A percentile compares a stretch with the other conserved stretches of the same genome.
phyloP scores from a whole-genome alignment of 2,888 invertebrate species.

The Tipula helvola region DNA sequence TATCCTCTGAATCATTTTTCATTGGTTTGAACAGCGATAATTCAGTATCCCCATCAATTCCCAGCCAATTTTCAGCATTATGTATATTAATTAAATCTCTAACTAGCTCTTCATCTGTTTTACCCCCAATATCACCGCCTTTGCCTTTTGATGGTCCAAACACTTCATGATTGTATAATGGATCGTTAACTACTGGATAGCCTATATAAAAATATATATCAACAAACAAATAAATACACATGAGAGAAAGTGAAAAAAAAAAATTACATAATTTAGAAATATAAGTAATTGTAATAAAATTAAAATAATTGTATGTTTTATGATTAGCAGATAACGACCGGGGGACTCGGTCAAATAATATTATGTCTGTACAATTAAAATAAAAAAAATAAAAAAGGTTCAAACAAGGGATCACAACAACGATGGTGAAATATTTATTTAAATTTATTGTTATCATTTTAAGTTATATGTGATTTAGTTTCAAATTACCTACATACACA shows the following conservation, averaged over 20 bases:
- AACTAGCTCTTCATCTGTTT: constrained; percentile 79
- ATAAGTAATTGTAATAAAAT: not conserved
- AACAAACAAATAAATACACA: not conserved
- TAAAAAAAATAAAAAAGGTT: not conserved
- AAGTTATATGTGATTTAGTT: not conserved
- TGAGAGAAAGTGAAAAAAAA: not conserved
- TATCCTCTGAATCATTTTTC: constrained; percentile 53
- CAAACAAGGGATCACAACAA: not conserved
- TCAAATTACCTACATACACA: not conserved
- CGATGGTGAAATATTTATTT: not conserved
- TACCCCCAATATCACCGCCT: constrained; percentile 75
- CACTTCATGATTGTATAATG: constrained; percentile 89
- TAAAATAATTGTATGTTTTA: not conserved
- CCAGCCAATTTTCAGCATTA: constrained; percentile 89
- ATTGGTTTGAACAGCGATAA: constrained; percentile 64
- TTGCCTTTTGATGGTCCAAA: constrained; percentile 91
- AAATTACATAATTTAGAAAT: not conserved
- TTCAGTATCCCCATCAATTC: constrained; percentile 80
- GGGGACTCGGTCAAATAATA: not conserved
- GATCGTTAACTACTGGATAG: constrained; percentile 95
- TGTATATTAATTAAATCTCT: constrained; percentile 82
- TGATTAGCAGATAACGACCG: not conserved
- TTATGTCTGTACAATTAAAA: not conserved
- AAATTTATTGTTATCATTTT: not conserved
- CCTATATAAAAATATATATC: constrained; percentile 41